Conservation (phyloP, 2,888 invertebrate species). For the Orthosia gracilis region DNA sequence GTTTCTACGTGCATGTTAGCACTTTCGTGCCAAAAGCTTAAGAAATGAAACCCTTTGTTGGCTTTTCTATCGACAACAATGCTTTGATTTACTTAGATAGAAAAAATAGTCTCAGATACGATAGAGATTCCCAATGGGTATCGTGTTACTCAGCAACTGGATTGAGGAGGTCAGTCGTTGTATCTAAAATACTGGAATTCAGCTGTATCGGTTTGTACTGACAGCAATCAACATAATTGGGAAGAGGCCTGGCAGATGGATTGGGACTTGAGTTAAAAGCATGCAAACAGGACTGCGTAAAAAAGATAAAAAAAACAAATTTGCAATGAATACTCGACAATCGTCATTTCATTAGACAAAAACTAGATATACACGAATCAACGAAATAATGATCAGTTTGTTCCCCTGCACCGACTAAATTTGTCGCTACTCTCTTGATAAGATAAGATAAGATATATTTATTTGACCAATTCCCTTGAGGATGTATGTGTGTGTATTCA, state of each 20-base stretch:
- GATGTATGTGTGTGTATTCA: slow-evolving; percentile 14
- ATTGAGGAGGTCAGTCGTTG: neutral
- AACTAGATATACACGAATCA: slow-evolving; percentile 7
- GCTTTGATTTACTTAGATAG: neutral
- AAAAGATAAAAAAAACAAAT: neutral
- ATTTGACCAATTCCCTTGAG: no score
- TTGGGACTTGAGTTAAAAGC: neutral
- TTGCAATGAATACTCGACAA: neutral
- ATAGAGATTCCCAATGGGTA: neutral
- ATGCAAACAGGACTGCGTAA: neutral
- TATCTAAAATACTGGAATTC: neutral
- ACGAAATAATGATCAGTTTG: slow-evolving; percentile 3
- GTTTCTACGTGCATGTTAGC: neutral
- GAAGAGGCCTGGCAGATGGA: no score
- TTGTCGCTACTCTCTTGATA: slow-evolving; percentile 30
- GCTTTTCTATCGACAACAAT: neutral
- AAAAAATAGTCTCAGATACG: neutral
- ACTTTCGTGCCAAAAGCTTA: neutral
- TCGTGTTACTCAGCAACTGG: neutral
- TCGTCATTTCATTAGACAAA: slow-evolving; percentile 10
- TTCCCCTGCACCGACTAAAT: neutral
- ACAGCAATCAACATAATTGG: no score
- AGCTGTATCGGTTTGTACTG: neutral
- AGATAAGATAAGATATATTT: no score
- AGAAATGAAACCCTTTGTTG: neutral